Evolutionary conservation across 2,888 invertebrate species (phyloP).

Genomic region (Petrolisthes manimaculis): DNA sequence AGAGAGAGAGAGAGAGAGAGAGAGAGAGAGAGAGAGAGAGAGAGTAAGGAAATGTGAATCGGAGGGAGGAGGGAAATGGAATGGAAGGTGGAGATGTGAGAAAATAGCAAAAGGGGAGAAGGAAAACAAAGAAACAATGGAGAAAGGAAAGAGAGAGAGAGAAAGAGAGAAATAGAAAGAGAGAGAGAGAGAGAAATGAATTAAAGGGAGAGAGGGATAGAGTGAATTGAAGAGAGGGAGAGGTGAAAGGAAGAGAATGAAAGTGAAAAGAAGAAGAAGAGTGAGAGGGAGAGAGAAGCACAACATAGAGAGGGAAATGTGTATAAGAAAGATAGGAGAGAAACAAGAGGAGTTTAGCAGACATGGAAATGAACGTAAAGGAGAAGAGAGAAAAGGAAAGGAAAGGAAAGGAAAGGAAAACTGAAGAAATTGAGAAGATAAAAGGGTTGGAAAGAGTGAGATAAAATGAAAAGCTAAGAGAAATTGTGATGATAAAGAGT

Average conservation of each 20-base stretch:
- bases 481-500: background rate
- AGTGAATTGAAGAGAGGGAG: background rate
- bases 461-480: too few species aligned
- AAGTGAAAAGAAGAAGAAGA: too few species aligned
- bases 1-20: conserved; percentile 19
- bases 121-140: too few species aligned
- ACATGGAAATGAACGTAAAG: background rate
- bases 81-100: background rate
- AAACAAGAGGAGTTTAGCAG: background rate
- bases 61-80: background rate
- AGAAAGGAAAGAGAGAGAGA: background rate
- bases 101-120: background rate
- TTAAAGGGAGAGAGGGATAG: background rate
- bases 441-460: too few species aligned
- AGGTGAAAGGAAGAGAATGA: background rate
- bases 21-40: conserved; percentile 15
- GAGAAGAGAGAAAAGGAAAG: background rate
- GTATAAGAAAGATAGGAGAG: background rate
- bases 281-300: background rate
- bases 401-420: background rate
- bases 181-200: background rate
- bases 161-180: background rate
- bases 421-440: background rate
- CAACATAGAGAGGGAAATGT: background rate
- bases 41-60: background rate